Percentiles rank a stretch among this genome's conserved stretches.
Conservation (phyloP, 2,888 invertebrate species). For the Chrysomela aeneicollis region DNA sequence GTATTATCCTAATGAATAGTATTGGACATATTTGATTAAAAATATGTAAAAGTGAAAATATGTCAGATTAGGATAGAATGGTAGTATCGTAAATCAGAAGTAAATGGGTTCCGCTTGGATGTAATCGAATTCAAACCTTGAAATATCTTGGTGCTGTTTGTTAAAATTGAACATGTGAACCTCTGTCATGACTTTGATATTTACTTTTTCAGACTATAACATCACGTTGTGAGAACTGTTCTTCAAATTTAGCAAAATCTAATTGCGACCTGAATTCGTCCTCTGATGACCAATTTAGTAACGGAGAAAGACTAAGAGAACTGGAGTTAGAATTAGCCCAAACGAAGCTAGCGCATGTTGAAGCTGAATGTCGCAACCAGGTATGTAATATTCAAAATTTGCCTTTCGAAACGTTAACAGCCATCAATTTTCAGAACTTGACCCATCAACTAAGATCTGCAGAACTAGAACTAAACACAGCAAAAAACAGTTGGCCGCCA, state of each 20-base stretch:
- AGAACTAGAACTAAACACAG: constrained; percentile 76
- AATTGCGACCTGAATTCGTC: constrained; percentile 33
- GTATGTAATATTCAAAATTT: constrained; percentile 27
- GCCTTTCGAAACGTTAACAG: too few relatives aligned
- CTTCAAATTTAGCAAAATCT: constrained; percentile 41
- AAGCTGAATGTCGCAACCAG: constrained; percentile 96
- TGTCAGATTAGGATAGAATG: too few relatives aligned
- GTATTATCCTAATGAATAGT: too few relatives aligned
- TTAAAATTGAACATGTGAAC: too few relatives aligned
- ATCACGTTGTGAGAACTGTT: constrained; percentile 66
- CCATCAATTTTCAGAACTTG: constrained; percentile 70
- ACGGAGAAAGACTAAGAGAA: constrained; percentile 76
- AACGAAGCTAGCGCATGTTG: constrained; percentile 95
- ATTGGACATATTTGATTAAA: too few relatives aligned
- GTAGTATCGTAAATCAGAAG: too few relatives aligned
- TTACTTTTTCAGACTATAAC: constrained; percentile 62
- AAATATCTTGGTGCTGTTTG: too few relatives aligned
- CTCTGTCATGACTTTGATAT: neutral
- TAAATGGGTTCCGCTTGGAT: too few relatives aligned
- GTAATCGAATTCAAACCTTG: too few relatives aligned
- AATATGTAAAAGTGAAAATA: too few relatives aligned
- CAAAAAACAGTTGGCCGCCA: constrained; percentile 83
- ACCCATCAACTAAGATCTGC: constrained; percentile 89
- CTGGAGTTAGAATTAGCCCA: constrained; percentile 95
- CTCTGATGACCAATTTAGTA: constrained; percentile 50